A percentile compares a stretch with the other conserved stretches of the same genome.
These are phyloP conservation scores for Trochalopteron elliotii DNA, from an alignment of 2,113 vertebrate genomes.

Conservation along the genomic window DNA sequence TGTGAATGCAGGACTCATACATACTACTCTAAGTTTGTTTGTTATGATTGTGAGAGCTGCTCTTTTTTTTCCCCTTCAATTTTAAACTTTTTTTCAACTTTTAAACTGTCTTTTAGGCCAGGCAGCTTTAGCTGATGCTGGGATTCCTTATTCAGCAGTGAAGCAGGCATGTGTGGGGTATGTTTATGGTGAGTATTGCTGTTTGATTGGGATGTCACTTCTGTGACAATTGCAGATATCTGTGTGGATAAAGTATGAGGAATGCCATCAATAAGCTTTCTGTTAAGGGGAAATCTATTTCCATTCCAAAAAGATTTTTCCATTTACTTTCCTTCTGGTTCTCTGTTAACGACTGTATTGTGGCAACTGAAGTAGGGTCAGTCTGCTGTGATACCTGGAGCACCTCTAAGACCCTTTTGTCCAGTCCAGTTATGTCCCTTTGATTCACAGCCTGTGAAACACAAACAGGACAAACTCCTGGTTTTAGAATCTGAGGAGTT, in stretches of 20 bases:
- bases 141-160: constrained; percentile 85
- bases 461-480: neutral
- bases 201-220: neutral
- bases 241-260: neutral
- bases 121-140: constrained; percentile 89
- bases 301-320: neutral
- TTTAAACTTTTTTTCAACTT: neutral
- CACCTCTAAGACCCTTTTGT: neutral
- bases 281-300: neutral
- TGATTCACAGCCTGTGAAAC: neutral
- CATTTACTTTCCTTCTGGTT: neutral
- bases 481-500: neutral
- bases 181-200: constrained; percentile 84
- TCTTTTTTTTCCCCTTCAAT: neutral
- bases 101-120: constrained; percentile 71
- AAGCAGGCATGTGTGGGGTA: constrained; percentile 93
- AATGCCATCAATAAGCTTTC: neutral
- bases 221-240: neutral
- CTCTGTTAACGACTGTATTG: neutral
- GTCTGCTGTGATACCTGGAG: neutral
- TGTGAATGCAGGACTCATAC: neutral
- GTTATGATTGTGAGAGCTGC: neutral
- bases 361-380: neutral
- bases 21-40: neutral
- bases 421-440: neutral